Evolutionary conservation across 2,888 invertebrate species (phyloP).

Genomic region (Acrocera orbiculus): DNA sequence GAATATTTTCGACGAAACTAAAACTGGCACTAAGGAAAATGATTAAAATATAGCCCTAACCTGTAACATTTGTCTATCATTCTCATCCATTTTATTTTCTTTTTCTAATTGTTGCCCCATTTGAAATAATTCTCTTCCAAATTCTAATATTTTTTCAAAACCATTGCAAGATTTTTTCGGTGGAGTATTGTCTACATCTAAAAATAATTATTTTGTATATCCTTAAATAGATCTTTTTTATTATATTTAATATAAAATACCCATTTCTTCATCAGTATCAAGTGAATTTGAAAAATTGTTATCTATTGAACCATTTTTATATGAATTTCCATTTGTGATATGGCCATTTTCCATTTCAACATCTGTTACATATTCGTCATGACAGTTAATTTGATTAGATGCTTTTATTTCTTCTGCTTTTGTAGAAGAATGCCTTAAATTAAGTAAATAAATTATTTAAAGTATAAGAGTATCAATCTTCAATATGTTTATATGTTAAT

Average conservation of each 20-base stretch:
- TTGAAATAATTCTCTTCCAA: conserved; percentile 82
- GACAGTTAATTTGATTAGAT: conserved; percentile 18
- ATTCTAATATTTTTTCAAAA: conserved; percentile 84
- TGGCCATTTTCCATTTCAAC: conserved; percentile 34
- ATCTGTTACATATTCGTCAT: conserved; percentile 25
- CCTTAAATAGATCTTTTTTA: not conserved
- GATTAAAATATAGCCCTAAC: too few relatives aligned
- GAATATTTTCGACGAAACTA: too few relatives aligned
- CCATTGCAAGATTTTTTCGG: conserved; percentile 36
- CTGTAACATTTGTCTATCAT: conserved; percentile 82
- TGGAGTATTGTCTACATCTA: conserved; percentile 22
- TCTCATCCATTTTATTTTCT: conserved; percentile 58
- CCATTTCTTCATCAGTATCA: conserved; percentile 53
- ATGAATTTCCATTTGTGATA: conserved; percentile 26
- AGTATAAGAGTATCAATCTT: too few relatives aligned
- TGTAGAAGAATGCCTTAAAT: too few relatives aligned
- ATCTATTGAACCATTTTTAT: conserved; percentile 26
- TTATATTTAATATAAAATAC: conserved; percentile 27
- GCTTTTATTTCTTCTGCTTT: too few relatives aligned
- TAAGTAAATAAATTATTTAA: too few relatives aligned
- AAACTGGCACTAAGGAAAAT: too few relatives aligned
- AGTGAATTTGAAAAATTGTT: conserved; percentile 37
- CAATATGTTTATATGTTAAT: too few relatives aligned
- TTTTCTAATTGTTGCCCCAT: conserved; percentile 73
- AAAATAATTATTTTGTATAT: not conserved